These are phyloP conservation scores for Tinea pellionella DNA, from an alignment of 2,888 invertebrate species.

Conservation along the genomic window DNA sequence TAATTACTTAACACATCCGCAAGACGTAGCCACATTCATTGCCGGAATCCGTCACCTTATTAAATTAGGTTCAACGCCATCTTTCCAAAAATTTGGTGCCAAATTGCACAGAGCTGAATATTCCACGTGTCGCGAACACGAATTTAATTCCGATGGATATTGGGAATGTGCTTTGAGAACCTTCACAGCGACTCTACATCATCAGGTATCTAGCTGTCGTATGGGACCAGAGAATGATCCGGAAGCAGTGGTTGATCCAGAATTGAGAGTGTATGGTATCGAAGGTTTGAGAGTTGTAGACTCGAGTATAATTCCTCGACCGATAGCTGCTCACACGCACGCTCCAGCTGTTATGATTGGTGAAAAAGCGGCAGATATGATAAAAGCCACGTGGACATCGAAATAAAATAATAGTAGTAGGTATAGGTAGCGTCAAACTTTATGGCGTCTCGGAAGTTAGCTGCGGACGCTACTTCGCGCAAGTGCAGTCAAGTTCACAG, in stretches of 20 bases:
- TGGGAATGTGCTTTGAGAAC: constrained; percentile 77
- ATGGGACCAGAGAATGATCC: constrained; percentile 76
- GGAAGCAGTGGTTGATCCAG: constrained; percentile 73
- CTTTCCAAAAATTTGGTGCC: constrained; percentile 70
- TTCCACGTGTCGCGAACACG: constrained; percentile 58
- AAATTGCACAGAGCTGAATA: constrained; percentile 58
- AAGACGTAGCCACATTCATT: constrained; percentile 71
- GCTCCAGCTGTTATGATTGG: constrained; percentile 79
- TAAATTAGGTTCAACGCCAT: constrained; percentile 64
- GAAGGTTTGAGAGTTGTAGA: constrained; percentile 73
- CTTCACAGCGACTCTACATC: constrained; percentile 72
- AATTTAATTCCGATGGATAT: constrained; percentile 73
- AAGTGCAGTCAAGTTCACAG: too few relatives aligned
- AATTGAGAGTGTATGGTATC: constrained; percentile 72
- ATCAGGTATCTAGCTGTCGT: constrained; percentile 76
- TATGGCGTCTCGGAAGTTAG: too few relatives aligned
- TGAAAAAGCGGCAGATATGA: constrained; percentile 77
- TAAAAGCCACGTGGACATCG: constrained; percentile 56
- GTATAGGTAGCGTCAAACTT: too few relatives aligned
- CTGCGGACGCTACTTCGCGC: too few relatives aligned
- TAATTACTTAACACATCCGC: constrained; percentile 78
- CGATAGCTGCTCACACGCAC: constrained; percentile 75
- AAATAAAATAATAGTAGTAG: background rate
- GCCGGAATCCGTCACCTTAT: constrained; percentile 73
- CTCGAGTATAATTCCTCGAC: constrained; percentile 74